phyloP scores from a whole-genome alignment of 2,113 vertebrate genomes.

The Eulemur rufifrons region DNA sequence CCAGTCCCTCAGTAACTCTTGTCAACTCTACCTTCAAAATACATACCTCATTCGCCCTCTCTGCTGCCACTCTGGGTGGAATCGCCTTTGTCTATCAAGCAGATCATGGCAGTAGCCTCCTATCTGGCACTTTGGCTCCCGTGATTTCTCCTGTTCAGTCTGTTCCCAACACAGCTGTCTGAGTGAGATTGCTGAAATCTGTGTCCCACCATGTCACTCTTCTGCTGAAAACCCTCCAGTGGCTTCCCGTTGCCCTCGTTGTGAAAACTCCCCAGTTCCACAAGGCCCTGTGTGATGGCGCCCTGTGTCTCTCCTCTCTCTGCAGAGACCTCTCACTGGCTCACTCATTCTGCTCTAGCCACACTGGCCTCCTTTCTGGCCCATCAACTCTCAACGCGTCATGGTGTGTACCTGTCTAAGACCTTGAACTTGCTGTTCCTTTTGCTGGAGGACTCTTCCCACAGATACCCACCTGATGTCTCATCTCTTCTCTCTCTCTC shows the following conservation, averaged over 20 bases:
- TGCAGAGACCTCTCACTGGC: neutral
- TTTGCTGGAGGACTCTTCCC: neutral
- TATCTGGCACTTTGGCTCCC: neutral
- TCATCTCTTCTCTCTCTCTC: neutral
- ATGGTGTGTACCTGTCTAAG: rapidly evolving
- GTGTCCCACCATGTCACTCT: neutral
- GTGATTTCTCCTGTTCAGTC: neutral
- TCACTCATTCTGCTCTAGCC: neutral
- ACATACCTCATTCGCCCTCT: neutral
- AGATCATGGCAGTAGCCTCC: neutral
- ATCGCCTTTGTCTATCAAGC: too few relatives aligned
- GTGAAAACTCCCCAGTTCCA: neutral
- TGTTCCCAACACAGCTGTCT: neutral
- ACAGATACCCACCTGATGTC: neutral
- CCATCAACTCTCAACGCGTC: neutral
- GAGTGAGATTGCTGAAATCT: neutral
- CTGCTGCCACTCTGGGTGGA: neutral
- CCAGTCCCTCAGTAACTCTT: neutral
- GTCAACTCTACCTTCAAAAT: neutral
- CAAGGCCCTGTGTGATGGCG: too few relatives aligned
- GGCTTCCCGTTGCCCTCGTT: rapidly evolving
- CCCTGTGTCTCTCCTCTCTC: neutral
- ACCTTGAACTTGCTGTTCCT: neutral
- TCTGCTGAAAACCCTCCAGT: neutral
- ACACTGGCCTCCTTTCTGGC: neutral